Base-by-base conservation (phyloP, 2,113 vertebrate genomes). In the Carassius carassius region DNA sequence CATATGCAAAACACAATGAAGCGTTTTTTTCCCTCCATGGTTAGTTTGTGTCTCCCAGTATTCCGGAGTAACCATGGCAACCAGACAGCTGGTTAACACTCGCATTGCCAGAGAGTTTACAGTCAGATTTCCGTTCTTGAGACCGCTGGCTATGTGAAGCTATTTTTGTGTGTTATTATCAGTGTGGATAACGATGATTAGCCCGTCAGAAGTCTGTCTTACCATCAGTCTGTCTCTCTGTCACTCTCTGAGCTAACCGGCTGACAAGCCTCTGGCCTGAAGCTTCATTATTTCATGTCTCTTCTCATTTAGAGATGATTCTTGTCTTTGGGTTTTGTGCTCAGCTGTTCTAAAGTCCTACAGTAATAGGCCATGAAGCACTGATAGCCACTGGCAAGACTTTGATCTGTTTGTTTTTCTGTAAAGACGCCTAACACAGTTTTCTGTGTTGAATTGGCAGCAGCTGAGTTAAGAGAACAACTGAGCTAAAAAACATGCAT, bases 41-140 rank as follows among this genome's bases (percentile, higher is more conserved):
- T 82, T 79, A 41, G 73, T 75, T 41, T 63, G 47, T 49, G 73
- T 65, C 81, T 76, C 77, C 77, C n/a, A 41, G 63, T 85, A 47
- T 60, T 3, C 25, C 4, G 41, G 21, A 17, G 84, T 49, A 85
- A 85, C 84, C 82, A 77, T 85, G 86, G 83, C 83, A 87, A 84
- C 83, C 78, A 84, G 37, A 84, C 77, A 16, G 37, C 69, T 6
- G 12, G 80, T 62, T 25, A 84, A 78, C 60, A 17, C 83, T 19
- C 19, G 7, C 44, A 4, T 10, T 37, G 44, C 16, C 60, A 11
- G 25, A 9, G 19, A 1, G 19, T 12, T 41, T 44, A 3, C 69
- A 6, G 9, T 4, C n/a, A 21, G 49, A 54, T 17, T 51, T 86
- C 58, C 17, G 7, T n/a, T n/a, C 51, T 60, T 35, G 73, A 58